phyloP scores from a whole-genome alignment of 2,888 invertebrate species.

The Scrobipalpa atriplicella region DNA sequence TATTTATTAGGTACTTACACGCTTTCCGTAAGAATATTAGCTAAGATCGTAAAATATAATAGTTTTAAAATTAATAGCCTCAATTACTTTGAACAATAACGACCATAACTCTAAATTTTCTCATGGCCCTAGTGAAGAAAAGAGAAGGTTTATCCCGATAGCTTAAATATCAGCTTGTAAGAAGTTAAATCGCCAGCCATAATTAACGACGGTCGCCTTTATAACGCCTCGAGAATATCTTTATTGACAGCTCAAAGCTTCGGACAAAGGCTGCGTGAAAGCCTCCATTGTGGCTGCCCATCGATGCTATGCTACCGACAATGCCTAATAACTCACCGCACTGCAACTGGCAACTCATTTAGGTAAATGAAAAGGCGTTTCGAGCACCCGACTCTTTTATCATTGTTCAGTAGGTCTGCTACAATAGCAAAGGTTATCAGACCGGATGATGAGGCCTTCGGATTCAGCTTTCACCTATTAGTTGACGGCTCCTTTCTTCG shows the following conservation, averaged over 20 bases:
- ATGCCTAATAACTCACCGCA: conserved; percentile 67
- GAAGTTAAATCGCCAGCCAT: conserved; percentile 49
- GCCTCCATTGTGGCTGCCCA: conserved; percentile 60
- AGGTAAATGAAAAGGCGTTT: conserved; percentile 75
- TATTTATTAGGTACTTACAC: background rate
- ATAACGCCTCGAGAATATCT: conserved; percentile 58
- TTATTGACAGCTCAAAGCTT: conserved; percentile 71
- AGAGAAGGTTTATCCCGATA: conserved; percentile 28
- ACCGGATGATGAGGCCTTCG: conserved; percentile 76
- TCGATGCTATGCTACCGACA: conserved; percentile 66
- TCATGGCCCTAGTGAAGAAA: background rate
- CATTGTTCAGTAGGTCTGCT: conserved; percentile 63
- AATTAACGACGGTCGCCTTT: conserved; percentile 65
- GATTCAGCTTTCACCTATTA: conserved; percentile 78
- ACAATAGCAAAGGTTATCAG: conserved; percentile 78
- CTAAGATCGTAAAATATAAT: background rate
- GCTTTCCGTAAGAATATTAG: background rate
- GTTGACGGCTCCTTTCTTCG: conserved; percentile 62
- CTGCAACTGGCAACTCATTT: conserved; percentile 72
- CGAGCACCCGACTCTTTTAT: conserved; percentile 64
- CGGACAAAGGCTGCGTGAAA: conserved; percentile 64
- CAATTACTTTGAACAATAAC: conserved; percentile 18
- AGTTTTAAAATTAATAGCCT: background rate
- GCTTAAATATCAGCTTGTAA: conserved; percentile 38
- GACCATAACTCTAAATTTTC: conserved; percentile 17